phyloP scores from a whole-genome alignment of 2,113 vertebrate genomes.

The Dicerorhinus sumatrensis region DNA sequence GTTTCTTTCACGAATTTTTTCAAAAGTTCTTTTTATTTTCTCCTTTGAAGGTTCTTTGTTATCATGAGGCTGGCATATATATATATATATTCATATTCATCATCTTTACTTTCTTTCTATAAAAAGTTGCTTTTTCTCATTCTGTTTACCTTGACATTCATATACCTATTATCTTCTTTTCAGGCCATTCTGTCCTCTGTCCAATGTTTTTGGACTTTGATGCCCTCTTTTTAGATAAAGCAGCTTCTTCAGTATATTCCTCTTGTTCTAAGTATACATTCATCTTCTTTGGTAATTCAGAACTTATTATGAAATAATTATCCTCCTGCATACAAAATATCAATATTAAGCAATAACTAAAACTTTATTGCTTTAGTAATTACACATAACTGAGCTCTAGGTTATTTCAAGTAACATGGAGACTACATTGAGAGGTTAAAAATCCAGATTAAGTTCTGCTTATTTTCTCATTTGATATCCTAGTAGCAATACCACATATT shows the following conservation, averaged over 20 bases:
- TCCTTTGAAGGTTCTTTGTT: not conserved
- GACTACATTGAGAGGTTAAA: not conserved
- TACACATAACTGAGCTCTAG: not conserved
- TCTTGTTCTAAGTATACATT: conserved; percentile 49
- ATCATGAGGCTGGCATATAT: not conserved
- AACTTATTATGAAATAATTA: conserved; percentile 86
- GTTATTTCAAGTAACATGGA: not conserved
- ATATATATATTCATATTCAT: not conserved
- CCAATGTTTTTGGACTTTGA: conserved; percentile 19
- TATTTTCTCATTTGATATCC: not conserved
- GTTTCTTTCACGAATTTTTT: not conserved
- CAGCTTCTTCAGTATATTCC: not conserved
- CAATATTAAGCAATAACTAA: not conserved
- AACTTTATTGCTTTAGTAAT: not conserved
- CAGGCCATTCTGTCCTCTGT: not conserved
- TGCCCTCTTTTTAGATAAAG: conserved; percentile 30
- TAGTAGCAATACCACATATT: not conserved
- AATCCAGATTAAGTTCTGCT: not conserved
- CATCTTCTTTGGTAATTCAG: conserved; percentile 81
- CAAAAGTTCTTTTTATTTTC: not conserved
- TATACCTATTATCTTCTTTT: not conserved
- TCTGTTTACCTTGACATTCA: conserved; percentile 50
- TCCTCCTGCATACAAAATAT: conserved; percentile 79
- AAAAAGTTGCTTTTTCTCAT: not conserved
- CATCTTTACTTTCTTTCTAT: not conserved